Base-by-base conservation (phyloP, 2,797 vertebrate species). In the Arremon brunneinucha region DNA sequence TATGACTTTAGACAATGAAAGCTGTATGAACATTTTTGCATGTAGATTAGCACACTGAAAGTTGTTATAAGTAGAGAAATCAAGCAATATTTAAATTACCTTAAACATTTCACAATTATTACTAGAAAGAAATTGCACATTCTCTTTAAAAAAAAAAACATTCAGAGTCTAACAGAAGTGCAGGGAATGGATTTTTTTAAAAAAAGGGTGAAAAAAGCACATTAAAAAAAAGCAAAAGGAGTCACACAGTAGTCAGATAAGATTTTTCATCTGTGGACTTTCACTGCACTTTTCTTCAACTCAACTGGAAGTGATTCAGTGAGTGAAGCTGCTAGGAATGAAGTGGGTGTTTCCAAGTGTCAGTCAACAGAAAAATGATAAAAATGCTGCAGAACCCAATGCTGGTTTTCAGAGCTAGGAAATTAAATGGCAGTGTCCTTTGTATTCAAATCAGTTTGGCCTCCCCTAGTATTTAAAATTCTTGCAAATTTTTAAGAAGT, bases 341-440 rank as follows among this genome's bases (percentile, higher is more conserved):
- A 87, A 93, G 69, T 87, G 63, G 92, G 72, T 70, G 46, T 91
- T 95, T 94, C 83, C n/a, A 89, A 78, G 77, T 93, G 89, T 49
- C 87, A 95, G 77, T 94, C 49, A 84, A 88, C 39, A 92, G 79
- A 79, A 93, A 91, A 95, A 77, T 68, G 30, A 68, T 41, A 64
- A 83, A 95, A 94, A 69, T 81, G 43, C 30, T 68, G 18, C 53
- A 64, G 86, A 93, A 37, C 35, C 53, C 26, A 77, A 28, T 87
- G 64, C 7, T 65, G 34, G 18, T 44, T 70, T 89, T 89, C 88
- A 83, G 57, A 71, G 82, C 68, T 35, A 50, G 41, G 56, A 89
- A 94, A 30, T 78, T 53, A 90, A 94, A 80, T 72, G 35, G 30
- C 50, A 50, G 6, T n/a, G 22, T 62, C 13, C 34, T 76, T 79